A percentile compares a stretch with the other conserved stretches of the same genome.
These are phyloP conservation scores for Microchirus variegatus DNA, from an alignment of 2,797 vertebrate genomes.

Conservation along the genomic window DNA sequence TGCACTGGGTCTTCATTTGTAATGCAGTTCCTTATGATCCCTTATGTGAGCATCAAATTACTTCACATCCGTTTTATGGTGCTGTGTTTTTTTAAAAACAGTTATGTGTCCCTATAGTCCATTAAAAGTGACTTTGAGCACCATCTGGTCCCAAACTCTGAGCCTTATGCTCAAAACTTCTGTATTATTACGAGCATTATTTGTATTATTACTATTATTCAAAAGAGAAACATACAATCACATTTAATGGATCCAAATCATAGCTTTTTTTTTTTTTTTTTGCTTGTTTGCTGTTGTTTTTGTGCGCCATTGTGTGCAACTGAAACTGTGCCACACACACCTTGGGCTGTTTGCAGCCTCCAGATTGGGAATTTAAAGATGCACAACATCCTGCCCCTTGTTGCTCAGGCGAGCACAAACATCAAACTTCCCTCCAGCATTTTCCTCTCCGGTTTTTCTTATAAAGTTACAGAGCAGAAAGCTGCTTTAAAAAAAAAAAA, in stretches of 20 bases:
- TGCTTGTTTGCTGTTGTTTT: neutral
- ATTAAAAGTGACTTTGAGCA: neutral
- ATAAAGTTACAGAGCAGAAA: slow-evolving; percentile 3
- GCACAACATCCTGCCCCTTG: slow-evolving; percentile 30
- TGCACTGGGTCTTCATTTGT: no score
- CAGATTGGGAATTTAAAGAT: slow-evolving; percentile 35
- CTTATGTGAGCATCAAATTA: neutral
- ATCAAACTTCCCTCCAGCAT: slow-evolving; percentile 31
- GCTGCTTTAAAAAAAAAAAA: slow-evolving; percentile 2
- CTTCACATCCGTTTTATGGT: neutral
- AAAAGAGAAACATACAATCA: slow-evolving; percentile 1
- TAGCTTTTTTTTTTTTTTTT: neutral
- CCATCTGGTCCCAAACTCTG: neutral
- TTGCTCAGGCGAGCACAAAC: slow-evolving; percentile 35
- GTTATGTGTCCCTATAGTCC: neutral
- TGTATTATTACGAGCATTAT: no score
- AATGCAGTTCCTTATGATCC: no score
- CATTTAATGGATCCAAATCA: neutral
- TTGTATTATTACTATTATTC: neutral
- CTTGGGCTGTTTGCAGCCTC: slow-evolving; percentile 38
- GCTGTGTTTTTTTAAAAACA: neutral
- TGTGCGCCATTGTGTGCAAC: neutral
- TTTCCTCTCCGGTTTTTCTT: slow-evolving; percentile 19
- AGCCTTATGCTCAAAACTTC: neutral
- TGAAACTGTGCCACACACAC: slow-evolving; percentile 12